These are phyloP conservation scores for Thelaira solivaga DNA, from an alignment of 2,888 invertebrate genomes.

Conservation along the genomic window DNA sequence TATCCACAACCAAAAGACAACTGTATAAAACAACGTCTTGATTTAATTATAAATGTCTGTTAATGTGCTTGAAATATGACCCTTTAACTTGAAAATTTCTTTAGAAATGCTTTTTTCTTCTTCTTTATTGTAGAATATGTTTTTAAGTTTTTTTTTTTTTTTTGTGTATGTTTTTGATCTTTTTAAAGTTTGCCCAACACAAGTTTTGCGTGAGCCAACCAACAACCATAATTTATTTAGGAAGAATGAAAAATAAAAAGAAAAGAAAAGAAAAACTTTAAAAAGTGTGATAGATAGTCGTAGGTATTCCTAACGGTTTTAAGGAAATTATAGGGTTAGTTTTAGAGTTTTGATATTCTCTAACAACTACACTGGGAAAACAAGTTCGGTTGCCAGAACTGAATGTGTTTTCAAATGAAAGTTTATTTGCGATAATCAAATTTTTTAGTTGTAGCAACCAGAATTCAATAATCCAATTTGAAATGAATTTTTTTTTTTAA, in stretches of 20 bases:
- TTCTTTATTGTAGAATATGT: neutral
- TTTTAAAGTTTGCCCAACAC: conserved; percentile 45
- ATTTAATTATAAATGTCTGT: conserved; percentile 62
- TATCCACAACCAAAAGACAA: neutral
- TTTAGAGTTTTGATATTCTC: no score
- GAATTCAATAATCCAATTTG: no score
- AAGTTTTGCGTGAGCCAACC: conserved; percentile 41
- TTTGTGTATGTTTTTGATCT: neutral
- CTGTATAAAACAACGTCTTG: conserved; percentile 43
- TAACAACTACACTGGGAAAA: no score
- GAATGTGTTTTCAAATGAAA: no score
- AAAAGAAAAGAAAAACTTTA: no score
- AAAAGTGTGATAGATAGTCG: no score
- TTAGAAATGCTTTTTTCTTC: conserved; percentile 38
- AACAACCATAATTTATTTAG: neutral
- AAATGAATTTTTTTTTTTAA: no score
- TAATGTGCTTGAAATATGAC: conserved; percentile 49
- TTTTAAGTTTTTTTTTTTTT: neutral
- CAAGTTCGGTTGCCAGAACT: no score
- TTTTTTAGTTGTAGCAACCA: no score
- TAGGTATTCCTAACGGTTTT: no score
- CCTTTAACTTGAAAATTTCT: conserved; percentile 43
- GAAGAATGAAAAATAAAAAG: no score
- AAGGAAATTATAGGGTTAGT: neutral
- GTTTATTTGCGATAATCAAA: no score